A percentile compares a stretch with the other conserved stretches of the same genome.
phyloP scores from a whole-genome alignment of 2,113 vertebrate genomes.

The Lycocorax pyrrhopterus region DNA sequence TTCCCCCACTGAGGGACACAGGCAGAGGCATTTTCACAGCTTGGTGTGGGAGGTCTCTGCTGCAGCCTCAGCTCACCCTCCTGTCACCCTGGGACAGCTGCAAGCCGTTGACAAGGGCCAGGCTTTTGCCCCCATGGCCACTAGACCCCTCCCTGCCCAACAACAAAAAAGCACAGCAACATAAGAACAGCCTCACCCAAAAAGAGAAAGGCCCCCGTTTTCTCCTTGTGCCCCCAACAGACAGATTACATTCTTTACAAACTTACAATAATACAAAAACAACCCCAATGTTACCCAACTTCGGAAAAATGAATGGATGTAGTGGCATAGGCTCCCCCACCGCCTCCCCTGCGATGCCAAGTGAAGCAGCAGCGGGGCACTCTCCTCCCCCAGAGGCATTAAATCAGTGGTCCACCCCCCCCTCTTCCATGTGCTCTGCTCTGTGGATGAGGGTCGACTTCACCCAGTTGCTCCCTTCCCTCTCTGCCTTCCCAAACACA shows the following conservation, averaged over 20 bases:
- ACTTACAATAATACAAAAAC: slow-evolving; percentile 65
- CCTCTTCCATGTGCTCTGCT: not conserved
- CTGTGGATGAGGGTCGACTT: not conserved
- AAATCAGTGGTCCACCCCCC: not conserved
- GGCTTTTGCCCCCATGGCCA: not conserved
- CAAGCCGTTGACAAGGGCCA: not conserved
- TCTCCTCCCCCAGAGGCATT: not conserved
- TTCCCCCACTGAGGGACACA: not conserved
- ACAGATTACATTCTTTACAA: slow-evolving; percentile 73
- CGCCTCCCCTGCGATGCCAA: not conserved
- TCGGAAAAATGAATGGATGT: not conserved
- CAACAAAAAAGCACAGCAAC: slow-evolving; percentile 35
- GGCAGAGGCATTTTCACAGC: slow-evolving; percentile 28
- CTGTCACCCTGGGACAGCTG: not conserved
- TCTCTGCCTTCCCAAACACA: not conserved
- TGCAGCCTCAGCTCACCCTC: not conserved
- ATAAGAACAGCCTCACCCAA: slow-evolving; percentile 14
- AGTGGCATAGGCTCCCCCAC: not conserved
- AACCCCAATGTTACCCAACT: not conserved
- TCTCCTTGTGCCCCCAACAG: slow-evolving; percentile 51
- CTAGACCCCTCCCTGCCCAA: not conserved
- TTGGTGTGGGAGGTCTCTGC: not conserved
- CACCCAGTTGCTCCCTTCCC: not conserved
- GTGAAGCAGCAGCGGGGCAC: not conserved
- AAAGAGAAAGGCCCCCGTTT: slow-evolving; percentile 24